phyloP scores from a whole-genome alignment of 2,113 vertebrate species.

The Plecotus auritus region DNA sequence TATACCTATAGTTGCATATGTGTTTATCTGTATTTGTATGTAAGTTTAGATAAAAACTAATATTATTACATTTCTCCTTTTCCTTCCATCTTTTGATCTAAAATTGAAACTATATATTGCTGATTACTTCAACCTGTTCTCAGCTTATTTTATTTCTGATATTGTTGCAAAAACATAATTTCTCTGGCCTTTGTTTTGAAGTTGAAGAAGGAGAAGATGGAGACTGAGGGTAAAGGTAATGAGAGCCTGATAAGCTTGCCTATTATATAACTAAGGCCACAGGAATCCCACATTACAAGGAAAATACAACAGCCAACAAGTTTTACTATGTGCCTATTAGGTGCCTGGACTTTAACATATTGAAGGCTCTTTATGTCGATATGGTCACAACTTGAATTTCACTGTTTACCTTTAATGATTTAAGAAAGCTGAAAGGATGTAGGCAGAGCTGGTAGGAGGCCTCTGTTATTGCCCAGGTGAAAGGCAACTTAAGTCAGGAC shows the following conservation, averaged over 20 bases:
- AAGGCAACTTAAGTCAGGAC: neutral
- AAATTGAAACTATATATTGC: neutral
- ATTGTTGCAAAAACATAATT: neutral
- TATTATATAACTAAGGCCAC: neutral
- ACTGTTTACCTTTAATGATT: neutral
- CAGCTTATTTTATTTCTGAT: neutral
- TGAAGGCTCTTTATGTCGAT: neutral
- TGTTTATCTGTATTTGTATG: neutral
- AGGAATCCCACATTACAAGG: neutral
- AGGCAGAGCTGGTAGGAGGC: neutral
- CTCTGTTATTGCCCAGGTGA: neutral
- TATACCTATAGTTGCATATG: neutral
- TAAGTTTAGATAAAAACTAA: neutral
- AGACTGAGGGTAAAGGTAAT: neutral
- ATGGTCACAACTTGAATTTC: neutral
- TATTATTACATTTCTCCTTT: neutral
- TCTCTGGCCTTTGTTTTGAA: neutral
- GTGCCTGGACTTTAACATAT: neutral
- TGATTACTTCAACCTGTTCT: slow-evolving; percentile 16
- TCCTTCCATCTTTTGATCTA: neutral
- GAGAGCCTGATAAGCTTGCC: neutral
- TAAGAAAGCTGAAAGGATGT: neutral
- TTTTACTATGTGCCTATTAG: neutral
- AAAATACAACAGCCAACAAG: neutral
- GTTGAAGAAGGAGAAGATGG: neutral